Percentiles rank a stretch among this genome's conserved stretches.
These are phyloP conservation scores for Podarcis raffonei DNA, from an alignment of 2,113 vertebrate genomes.

Conservation along the genomic window DNA sequence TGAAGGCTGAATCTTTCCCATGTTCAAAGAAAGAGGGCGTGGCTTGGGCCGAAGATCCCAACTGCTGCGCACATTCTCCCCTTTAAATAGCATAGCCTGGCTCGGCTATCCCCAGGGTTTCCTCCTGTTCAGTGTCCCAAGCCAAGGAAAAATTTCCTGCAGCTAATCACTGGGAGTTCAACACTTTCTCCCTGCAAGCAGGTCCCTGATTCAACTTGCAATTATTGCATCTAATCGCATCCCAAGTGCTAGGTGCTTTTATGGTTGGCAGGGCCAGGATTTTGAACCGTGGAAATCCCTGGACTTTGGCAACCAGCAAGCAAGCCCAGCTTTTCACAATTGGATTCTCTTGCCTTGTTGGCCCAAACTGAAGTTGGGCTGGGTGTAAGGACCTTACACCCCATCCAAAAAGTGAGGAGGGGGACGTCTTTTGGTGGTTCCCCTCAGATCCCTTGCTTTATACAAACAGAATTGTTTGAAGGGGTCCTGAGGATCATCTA, in stretches of 20 bases:
- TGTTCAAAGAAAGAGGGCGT: slow-evolving; percentile 38
- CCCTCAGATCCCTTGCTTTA: no score
- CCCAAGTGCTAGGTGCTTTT: neutral
- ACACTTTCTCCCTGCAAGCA: neutral
- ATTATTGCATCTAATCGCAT: neutral
- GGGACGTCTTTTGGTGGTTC: no score
- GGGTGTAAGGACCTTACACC: neutral
- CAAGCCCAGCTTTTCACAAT: neutral
- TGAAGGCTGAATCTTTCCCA: slow-evolving; percentile 55
- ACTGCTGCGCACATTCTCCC: slow-evolving; percentile 22
- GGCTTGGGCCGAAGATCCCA: slow-evolving; percentile 42
- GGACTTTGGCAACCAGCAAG: neutral
- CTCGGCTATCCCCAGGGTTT: slow-evolving; percentile 6
- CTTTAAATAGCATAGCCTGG: slow-evolving; percentile 20
- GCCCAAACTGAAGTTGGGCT: neutral
- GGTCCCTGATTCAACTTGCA: neutral
- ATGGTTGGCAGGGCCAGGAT: neutral
- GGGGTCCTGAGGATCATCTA: no score
- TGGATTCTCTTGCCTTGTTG: neutral
- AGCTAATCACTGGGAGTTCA: neutral
- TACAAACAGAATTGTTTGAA: no score
- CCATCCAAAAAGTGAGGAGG: neutral
- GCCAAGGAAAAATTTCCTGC: slow-evolving; percentile 8
- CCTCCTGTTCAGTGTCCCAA: neutral
- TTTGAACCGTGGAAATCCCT: neutral